These are phyloP conservation scores for Leptocoma aspasia DNA, from an alignment of 2,113 vertebrate genomes.

Conservation along the genomic window DNA sequence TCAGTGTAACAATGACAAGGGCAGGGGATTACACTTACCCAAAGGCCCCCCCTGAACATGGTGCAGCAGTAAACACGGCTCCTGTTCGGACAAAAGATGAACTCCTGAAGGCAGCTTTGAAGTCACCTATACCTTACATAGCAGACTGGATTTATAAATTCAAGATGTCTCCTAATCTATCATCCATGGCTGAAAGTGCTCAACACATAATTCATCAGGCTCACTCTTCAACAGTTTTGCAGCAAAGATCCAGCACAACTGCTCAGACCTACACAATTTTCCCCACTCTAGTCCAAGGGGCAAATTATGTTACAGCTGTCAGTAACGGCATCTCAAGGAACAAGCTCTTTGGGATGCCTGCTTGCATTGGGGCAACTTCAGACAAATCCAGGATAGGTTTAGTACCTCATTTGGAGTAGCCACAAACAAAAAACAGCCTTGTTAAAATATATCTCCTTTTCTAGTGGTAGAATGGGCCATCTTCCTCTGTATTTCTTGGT, in stretches of 20 bases:
- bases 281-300: not conserved
- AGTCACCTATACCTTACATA: not conserved
- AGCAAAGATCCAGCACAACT: not conserved
- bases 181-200: not conserved
- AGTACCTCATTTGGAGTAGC: not conserved
- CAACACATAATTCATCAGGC: not conserved
- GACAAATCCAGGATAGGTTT: not conserved
- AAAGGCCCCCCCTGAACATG: not conserved
- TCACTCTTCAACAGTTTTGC: not conserved
- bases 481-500: not conserved
- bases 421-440: not conserved
- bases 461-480: not conserved
- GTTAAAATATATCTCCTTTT: not conserved
- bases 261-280: not conserved
- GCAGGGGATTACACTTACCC: not conserved
- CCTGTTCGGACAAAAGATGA: not conserved
- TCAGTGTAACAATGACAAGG: not conserved
- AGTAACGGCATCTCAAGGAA: not conserved
- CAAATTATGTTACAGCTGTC: not conserved
- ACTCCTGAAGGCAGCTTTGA: not conserved
- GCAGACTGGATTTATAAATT: not conserved
- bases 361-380: not conserved
- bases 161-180: not conserved
- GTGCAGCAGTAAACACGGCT: not conserved
- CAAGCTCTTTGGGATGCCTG: not conserved